Conservation (phyloP, 2,888 invertebrate genomes). For the Caenorhabditis auriculariae region DNA sequence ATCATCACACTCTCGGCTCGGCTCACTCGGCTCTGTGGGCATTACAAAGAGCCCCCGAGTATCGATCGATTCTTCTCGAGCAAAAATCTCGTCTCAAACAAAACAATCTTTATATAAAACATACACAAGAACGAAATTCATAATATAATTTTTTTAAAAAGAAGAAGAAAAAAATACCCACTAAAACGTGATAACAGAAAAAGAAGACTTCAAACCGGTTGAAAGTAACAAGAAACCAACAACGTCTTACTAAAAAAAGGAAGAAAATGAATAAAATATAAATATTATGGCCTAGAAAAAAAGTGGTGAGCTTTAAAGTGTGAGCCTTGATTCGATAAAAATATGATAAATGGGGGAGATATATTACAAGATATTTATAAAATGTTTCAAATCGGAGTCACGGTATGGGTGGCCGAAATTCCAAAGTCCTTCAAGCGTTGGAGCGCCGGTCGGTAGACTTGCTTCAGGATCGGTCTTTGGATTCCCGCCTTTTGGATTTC, state of each 20-base stretch:
- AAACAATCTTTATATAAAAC: too few relatives aligned
- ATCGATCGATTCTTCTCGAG: too few relatives aligned
- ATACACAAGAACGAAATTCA: not conserved
- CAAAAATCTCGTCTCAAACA: too few relatives aligned
- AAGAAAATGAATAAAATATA: not conserved
- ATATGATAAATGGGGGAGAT: not conserved
- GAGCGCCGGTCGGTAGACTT: slow-evolving; percentile 86
- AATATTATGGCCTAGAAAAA: not conserved
- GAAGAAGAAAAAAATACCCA: not conserved
- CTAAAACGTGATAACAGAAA: not conserved
- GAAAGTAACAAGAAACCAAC: not conserved
- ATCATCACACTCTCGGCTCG: too few relatives aligned
- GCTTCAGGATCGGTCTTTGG: slow-evolving; percentile 84
- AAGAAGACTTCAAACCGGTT: not conserved
- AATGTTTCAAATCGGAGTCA: slow-evolving; percentile 35
- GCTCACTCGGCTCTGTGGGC: too few relatives aligned
- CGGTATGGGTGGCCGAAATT: slow-evolving; percentile 52
- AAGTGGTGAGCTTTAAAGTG: not conserved
- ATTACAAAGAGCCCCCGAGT: too few relatives aligned
- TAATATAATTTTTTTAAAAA: not conserved
- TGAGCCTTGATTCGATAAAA: not conserved
- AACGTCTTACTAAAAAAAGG: not conserved
- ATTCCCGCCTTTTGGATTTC: slow-evolving; percentile 95
- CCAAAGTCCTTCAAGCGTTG: slow-evolving; percentile 74
- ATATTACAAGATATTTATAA: too few relatives aligned